Conservation (phyloP, 2,113 vertebrate genomes). For the Felis chaus region DNA sequence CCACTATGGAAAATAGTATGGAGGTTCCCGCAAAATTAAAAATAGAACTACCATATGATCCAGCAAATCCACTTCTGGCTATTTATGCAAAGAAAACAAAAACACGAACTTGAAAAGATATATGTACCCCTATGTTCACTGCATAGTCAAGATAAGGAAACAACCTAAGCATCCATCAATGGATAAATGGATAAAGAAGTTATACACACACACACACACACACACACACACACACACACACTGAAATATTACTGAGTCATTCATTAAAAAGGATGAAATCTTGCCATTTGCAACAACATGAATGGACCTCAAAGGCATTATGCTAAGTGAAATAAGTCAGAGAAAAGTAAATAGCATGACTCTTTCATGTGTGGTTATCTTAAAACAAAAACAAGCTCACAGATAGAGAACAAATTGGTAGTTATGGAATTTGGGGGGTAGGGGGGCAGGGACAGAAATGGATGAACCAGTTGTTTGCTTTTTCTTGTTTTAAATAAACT, state of each 20-base stretch:
- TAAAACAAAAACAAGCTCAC: not conserved
- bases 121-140: not conserved
- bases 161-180: not conserved
- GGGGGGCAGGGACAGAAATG: not conserved
- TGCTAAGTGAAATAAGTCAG: not conserved
- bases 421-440: not conserved
- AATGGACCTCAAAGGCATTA: not conserved
- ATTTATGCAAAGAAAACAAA: not conserved
- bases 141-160: not conserved
- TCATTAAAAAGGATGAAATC: not conserved
- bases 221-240: too few species aligned
- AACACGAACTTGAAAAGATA: not conserved
- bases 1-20: not conserved
- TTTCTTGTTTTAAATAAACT: not conserved
- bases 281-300: not conserved
- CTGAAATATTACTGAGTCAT: not conserved
- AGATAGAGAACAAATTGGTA: not conserved
- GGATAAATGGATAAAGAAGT: not conserved
- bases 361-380: not conserved
- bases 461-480: not conserved
- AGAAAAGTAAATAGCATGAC: not conserved
- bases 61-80: not conserved
- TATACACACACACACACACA: too few species aligned
- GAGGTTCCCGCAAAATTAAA: not conserved
- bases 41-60: not conserved